Conservation (phyloP, 2,797 vertebrate species). For the Sarcophilus harrisii region DNA sequence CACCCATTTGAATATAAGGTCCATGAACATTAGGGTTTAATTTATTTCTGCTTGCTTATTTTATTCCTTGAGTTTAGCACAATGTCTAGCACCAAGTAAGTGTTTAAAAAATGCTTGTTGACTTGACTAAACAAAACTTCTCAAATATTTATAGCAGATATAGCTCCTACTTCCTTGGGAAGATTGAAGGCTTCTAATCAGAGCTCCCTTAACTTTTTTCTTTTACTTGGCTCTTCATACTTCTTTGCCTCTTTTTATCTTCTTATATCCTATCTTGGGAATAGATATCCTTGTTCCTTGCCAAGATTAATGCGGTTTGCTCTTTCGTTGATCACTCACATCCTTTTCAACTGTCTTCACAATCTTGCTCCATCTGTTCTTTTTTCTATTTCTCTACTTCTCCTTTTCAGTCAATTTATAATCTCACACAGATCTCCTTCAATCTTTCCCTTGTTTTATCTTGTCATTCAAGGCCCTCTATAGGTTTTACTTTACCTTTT, state of each 20-base stretch:
- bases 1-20: background rate
- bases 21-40: too few relatives aligned
- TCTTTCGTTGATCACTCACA: background rate
- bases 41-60: background rate
- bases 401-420: background rate
- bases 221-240: background rate
- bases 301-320: background rate
- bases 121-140: background rate
- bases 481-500: too few relatives aligned
- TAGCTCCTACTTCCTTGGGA: background rate
- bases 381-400: background rate
- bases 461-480: background rate
- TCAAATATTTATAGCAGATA: background rate
- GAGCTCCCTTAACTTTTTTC: background rate
- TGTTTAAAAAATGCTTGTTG: background rate
- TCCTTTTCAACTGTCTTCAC: background rate
- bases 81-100: background rate
- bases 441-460: background rate
- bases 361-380: background rate
- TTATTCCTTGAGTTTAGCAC: background rate
- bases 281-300: background rate
- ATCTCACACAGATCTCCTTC: background rate
- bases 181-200: background rate
- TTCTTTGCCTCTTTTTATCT: background rate
- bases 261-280: background rate